Evolutionary conservation across 2,797 vertebrate species (phyloP).

Genomic region (Craterocephalus amniculus): DNA sequence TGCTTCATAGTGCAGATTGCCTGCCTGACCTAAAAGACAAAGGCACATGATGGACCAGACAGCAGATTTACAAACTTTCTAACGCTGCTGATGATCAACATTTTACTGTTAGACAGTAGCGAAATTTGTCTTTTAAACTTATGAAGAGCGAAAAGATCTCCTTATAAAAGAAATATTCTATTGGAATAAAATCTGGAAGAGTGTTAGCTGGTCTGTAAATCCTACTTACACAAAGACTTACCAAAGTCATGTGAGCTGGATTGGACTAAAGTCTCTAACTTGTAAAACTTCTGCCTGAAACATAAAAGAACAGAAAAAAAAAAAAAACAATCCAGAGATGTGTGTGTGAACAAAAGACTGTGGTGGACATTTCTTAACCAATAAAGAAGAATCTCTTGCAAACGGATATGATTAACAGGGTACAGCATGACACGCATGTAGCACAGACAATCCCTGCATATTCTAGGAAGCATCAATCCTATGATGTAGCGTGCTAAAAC

Average conservation of each 20-base stretch:
- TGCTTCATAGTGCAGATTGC: constrained; percentile 90
- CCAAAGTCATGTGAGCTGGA: constrained; percentile 91
- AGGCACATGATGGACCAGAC: not conserved
- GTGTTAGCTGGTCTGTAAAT: not conserved
- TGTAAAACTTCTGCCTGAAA: constrained; percentile 90
- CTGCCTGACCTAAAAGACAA: constrained; percentile 86
- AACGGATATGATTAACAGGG: not conserved
- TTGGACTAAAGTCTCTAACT: constrained; percentile 88
- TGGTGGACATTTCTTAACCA: not conserved
- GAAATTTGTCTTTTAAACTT: not conserved
- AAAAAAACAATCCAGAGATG: constrained; percentile 10
- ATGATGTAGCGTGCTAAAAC: not conserved
- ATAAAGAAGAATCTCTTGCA: not conserved
- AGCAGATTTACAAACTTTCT: not conserved
- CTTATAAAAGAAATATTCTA: not conserved
- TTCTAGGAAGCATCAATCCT: not conserved
- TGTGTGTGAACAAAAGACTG: not conserved
- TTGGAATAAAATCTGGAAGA: not conserved
- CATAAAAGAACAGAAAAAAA: constrained; percentile 20
- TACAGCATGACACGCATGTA: not conserved
- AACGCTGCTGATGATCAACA: not conserved
- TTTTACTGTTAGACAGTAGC: not conserved
- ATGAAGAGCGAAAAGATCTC: not conserved
- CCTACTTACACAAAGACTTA: constrained; percentile 77
- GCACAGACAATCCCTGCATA: not conserved